phyloP scores from a whole-genome alignment of 30 jellyfish, hydroid and myxozoan species.

The Hydractinia symbiolongicarpus region DNA sequence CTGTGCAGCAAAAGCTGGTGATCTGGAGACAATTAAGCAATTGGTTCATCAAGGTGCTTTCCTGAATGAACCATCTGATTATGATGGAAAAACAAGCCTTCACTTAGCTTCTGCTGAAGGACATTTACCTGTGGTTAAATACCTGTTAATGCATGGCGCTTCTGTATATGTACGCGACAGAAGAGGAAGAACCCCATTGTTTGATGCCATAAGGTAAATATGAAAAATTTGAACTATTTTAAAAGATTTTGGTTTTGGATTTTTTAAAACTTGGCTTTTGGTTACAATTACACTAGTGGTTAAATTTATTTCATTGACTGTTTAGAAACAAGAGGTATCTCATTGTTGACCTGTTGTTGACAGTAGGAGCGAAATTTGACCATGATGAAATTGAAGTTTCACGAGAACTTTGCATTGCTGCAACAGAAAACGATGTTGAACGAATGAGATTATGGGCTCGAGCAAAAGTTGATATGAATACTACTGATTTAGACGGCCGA shows the following conservation, averaged over 20 bases:
- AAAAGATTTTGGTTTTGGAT: background rate
- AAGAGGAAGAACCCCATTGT: slow-evolving; percentile 91
- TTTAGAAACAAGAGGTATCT: slow-evolving; percentile 54
- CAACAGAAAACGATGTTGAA: slow-evolving; percentile 62
- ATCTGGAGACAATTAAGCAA: slow-evolving; percentile 56
- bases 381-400: slow-evolving; percentile 81
- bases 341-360: slow-evolving; percentile 52
- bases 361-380: slow-evolving; percentile 76
- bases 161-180: slow-evolving; percentile 75
- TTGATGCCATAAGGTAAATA: slow-evolving; percentile 95
- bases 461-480: slow-evolving; percentile 62
- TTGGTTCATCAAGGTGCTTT: slow-evolving; percentile 94
- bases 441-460: slow-evolving; percentile 57
- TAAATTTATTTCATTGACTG: background rate
- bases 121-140: slow-evolving; percentile 56
- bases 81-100: slow-evolving; percentile 91
- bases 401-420: slow-evolving; percentile 90
- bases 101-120: slow-evolving; percentile 98
- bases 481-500: slow-evolving; percentile 84
- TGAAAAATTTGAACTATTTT: background rate
- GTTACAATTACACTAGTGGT: background rate
- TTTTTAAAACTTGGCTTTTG: background rate
- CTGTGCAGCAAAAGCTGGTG: slow-evolving; percentile 99
- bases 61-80: slow-evolving; percentile 91
- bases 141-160: slow-evolving; percentile 65